A percentile compares a stretch with the other conserved stretches of the same genome.
These are phyloP conservation scores for Dendrocincla fuliginosa DNA, from an alignment of 2,797 vertebrate species.

Conservation along the genomic window DNA sequence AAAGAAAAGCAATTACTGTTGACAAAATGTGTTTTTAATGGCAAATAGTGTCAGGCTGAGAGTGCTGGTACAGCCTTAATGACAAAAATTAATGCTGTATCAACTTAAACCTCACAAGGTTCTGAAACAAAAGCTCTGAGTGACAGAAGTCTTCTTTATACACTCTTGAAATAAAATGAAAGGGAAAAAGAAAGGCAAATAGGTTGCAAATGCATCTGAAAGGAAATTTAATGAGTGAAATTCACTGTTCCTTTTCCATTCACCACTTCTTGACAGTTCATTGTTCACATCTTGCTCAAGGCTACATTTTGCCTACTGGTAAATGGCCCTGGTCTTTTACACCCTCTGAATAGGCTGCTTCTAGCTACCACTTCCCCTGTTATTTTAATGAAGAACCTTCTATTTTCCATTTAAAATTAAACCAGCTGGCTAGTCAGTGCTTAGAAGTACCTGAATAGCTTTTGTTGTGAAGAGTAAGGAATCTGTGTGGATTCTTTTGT, in stretches of 20 bases:
- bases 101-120: neutral
- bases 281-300: neutral
- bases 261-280: neutral
- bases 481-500: neutral
- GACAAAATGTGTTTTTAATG: neutral
- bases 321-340: neutral
- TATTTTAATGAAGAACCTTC: neutral
- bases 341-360: neutral
- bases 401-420: neutral
- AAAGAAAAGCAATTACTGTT: neutral
- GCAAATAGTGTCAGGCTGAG: neutral
- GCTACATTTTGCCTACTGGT: rapidly evolving
- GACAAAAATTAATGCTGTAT: neutral
- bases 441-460: neutral
- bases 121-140: neutral
- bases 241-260: neutral
- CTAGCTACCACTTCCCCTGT: neutral
- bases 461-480: neutral
- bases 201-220: neutral
- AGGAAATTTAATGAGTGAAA: neutral
- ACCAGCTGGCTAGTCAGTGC: neutral
- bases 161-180: neutral
- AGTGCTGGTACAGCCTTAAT: neutral
- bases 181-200: neutral
- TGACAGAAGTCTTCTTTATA: neutral